A percentile compares a stretch with the other conserved stretches of the same genome.
These are phyloP conservation scores for Lagenorhynchus albirostris DNA, from an alignment of 2,113 vertebrate genomes.

Conservation along the genomic window DNA sequence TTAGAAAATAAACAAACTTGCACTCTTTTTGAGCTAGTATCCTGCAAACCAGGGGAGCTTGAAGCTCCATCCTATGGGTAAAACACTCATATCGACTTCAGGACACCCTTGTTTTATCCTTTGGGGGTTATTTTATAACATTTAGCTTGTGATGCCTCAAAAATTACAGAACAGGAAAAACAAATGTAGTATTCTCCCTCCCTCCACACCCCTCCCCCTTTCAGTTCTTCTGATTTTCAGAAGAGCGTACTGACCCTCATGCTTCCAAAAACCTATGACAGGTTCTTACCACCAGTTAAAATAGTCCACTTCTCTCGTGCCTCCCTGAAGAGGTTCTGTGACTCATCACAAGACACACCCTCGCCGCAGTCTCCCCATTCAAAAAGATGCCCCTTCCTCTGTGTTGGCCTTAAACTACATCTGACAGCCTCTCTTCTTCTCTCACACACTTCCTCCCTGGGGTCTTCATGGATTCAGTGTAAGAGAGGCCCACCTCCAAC, in stretches of 20 bases:
- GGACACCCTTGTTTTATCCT: neutral
- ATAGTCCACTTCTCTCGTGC: fast-evolving
- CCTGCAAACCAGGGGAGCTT: neutral
- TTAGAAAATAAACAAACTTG: neutral
- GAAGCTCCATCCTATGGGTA: neutral
- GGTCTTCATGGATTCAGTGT: neutral
- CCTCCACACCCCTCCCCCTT: no score
- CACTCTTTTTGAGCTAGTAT: neutral
- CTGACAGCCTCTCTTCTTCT: neutral
- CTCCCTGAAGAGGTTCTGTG: neutral
- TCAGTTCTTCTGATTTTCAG: neutral
- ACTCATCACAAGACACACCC: neutral
- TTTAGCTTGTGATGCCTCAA: neutral
- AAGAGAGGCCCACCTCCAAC: neutral
- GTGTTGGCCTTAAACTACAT: neutral
- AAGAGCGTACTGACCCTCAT: no score
- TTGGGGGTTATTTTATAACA: neutral
- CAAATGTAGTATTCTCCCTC: fast-evolving
- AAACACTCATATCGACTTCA: neutral
- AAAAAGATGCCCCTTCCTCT: neutral
- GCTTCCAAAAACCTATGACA: neutral
- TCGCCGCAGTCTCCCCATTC: neutral
- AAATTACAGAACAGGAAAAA: neutral
- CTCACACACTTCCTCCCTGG: neutral
- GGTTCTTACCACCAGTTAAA: neutral